Base-by-base conservation (phyloP, 2,888 invertebrate species). In the Ernsta delagoae region DNA sequence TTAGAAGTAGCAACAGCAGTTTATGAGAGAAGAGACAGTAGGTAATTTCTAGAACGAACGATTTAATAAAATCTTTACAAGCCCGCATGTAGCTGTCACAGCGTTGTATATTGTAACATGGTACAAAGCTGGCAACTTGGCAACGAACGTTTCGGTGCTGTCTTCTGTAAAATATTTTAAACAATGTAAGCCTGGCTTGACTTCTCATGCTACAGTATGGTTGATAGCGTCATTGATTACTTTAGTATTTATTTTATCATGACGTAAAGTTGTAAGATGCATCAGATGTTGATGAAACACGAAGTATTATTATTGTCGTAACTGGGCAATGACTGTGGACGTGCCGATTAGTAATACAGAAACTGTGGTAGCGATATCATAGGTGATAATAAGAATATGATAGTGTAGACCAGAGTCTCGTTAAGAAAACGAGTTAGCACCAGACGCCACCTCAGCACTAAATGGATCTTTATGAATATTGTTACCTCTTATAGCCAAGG, bases 131-230 rank as follows among this genome's bases (percentile, higher is more conserved):
- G 67, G 53, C 67, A 59, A 36, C 66, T 60, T 67, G 67, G 67
- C 67, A 67, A 24, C 24, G 1, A 3, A n/a, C 61, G 43, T n/a
- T 54, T 54, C 67, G 24, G 8, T 24, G n/a, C 43, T 67, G 67
- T 67, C 61, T 67, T 67, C 56, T 61, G 56, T 45, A 57, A 67
- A 67, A 67, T 67, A 67, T 67, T 67, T 57, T 57, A 61, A 43
- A 62, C 24, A 54, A 16, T 54, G 54, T 50, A 59, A 16, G 16
- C 54, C 1, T 54, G 9, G 24, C 24, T 16, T 53, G 9, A 8
- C 8, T 53, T 8, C 53, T 53, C 24, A 53, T 53, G 24, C 24
- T 9, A 24, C 24, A 53, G 16, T 53, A 1, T 53, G 9, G 53
- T 53, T 3, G 9, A 7, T 24, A 53, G 7, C 53, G 7, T 43